Conservation (phyloP, 2,888 invertebrate species). For the Erebia epiphron region DNA sequence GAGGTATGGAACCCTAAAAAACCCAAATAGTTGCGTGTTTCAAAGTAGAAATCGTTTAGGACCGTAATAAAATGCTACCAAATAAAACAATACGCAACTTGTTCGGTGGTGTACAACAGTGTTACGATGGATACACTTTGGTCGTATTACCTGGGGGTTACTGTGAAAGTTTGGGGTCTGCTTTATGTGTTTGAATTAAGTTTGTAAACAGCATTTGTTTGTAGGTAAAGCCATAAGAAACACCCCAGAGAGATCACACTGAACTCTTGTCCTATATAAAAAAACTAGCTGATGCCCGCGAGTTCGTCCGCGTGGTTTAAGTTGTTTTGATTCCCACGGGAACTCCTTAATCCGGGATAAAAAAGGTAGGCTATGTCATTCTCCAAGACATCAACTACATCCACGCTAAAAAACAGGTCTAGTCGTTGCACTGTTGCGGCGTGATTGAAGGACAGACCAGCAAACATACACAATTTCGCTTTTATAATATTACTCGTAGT, state of each 20-base stretch:
- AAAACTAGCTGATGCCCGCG: background rate
- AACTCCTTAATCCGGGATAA: too few species aligned
- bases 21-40: constrained; percentile 8
- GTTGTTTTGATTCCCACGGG: too few species aligned
- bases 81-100: background rate
- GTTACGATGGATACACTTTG: constrained; percentile 10
- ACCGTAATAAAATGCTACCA: constrained; percentile 13
- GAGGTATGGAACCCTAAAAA: too few species aligned
- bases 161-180: constrained; percentile 15
- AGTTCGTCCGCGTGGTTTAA: too few species aligned
- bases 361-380: too few species aligned
- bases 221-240: background rate
- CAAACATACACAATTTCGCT: too few species aligned
- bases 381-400: too few species aligned
- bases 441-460: too few species aligned
- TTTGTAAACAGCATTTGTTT: background rate
- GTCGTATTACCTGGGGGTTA: constrained; percentile 20
- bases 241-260: background rate
- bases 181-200: constrained; percentile 12
- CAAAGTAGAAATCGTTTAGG: constrained; percentile 12
- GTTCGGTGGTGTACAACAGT: background rate
- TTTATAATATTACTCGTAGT: too few species aligned
- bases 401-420: too few species aligned
- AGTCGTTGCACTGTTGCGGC: too few species aligned
- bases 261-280: background rate